Conservation (phyloP, 2,888 invertebrate species). For the Pegoplata infirma region DNA sequence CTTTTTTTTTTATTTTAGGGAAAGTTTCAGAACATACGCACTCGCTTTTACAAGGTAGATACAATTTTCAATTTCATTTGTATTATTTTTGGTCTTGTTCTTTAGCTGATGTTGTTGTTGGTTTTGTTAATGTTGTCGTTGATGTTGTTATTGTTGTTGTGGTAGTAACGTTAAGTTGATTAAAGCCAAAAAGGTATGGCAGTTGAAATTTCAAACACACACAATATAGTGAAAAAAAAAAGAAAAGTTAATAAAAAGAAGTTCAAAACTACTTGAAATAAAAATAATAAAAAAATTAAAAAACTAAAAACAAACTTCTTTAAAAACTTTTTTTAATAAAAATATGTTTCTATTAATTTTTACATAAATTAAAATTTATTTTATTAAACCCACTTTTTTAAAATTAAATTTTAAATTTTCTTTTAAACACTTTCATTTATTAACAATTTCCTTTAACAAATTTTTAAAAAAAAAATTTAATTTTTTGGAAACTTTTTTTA, state of each 20-base stretch:
- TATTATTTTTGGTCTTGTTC: not conserved
- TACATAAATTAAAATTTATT: not conserved
- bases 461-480: constrained; percentile 1
- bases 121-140: constrained; percentile 31
- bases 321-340: no score
- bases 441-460: not conserved
- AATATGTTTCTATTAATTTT: no score
- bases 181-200: constrained; percentile 35
- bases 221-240: not conserved
- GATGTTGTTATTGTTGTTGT: constrained; percentile 27
- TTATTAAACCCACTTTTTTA: constrained; percentile 22
- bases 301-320: not conserved
- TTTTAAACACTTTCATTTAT: constrained; percentile 20
- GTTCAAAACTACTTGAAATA: not conserved
- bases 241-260: not conserved
- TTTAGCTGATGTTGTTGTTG: not conserved
- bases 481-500: not conserved
- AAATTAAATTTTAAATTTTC: not conserved
- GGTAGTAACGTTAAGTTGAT: constrained; percentile 39
- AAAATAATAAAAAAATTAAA: constrained; percentile 1
- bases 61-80: constrained; percentile 60
- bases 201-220: constrained; percentile 21
- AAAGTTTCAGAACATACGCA: constrained; percentile 58
- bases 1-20: constrained; percentile 10
- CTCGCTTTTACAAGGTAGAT: constrained; percentile 64